These are phyloP conservation scores for Myopa tessellatipennis DNA, from an alignment of 2,888 invertebrate species.

Conservation along the genomic window DNA sequence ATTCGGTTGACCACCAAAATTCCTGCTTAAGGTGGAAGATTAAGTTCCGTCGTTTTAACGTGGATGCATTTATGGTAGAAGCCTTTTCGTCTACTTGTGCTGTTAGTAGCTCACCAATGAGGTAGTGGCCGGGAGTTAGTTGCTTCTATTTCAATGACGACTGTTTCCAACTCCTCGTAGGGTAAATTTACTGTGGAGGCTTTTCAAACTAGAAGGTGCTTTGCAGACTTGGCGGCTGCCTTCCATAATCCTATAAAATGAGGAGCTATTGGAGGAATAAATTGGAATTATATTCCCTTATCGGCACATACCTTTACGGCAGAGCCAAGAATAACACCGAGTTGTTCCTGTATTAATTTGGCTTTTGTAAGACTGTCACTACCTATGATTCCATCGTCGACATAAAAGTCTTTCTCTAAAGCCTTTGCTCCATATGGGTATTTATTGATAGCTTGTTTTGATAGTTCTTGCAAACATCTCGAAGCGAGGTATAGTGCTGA, in stretches of 20 bases:
- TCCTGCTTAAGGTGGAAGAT: constrained; percentile 39
- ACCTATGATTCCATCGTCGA: constrained; percentile 40
- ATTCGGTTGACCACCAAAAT: constrained; percentile 48
- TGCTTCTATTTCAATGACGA: constrained; percentile 52
- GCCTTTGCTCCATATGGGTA: constrained; percentile 17
- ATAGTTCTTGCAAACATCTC: constrained; percentile 22
- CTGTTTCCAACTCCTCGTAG: too few relatives aligned
- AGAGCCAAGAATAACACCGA: constrained; percentile 23
- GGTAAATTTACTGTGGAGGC: constrained; percentile 51
- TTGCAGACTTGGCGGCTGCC: background rate
- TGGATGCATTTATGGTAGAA: background rate
- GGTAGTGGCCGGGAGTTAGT: constrained; percentile 41
- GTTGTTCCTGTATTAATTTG: constrained; percentile 26
- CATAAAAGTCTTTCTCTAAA: constrained; percentile 32
- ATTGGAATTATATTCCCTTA: constrained; percentile 11
- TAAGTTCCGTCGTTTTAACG: constrained; percentile 37
- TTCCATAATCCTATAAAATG: constrained; percentile 15
- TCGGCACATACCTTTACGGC: constrained; percentile 5
- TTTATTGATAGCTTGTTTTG: background rate
- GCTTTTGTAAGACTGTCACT: constrained; percentile 27
- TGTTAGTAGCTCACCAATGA: constrained; percentile 37
- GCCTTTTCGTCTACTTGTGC: constrained; percentile 33
- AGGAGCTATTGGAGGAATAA: constrained; percentile 17
- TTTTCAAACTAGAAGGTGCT: constrained; percentile 5
- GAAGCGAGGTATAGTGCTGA: constrained; percentile 19